These are phyloP conservation scores for Parotia lawesii DNA, from an alignment of 2,113 vertebrate species.

Conservation along the genomic window DNA sequence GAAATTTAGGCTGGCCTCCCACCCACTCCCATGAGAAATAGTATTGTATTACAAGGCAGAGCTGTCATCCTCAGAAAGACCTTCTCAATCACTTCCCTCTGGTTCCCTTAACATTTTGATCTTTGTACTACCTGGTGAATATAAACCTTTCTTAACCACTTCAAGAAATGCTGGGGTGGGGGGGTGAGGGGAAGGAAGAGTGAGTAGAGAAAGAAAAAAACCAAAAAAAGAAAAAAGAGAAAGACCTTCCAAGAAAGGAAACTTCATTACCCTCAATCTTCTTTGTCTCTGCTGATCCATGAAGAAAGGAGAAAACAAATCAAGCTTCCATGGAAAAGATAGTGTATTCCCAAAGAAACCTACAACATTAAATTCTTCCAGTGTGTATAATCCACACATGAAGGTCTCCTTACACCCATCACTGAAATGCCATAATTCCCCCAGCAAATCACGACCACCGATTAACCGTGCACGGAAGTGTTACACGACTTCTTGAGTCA, in stretches of 20 bases:
- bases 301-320: background rate
- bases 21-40: constrained; percentile 41
- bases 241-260: background rate
- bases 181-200: background rate
- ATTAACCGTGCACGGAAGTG: background rate
- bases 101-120: background rate
- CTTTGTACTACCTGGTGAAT: constrained; percentile 8
- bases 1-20: constrained; percentile 55
- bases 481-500: background rate
- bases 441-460: background rate
- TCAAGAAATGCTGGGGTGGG: background rate
- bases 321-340: background rate
- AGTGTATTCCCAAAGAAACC: background rate
- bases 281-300: background rate
- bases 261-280: background rate
- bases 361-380: background rate
- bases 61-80: constrained; percentile 24
- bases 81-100: background rate
- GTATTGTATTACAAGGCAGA: constrained; percentile 39
- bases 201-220: background rate
- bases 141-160: background rate
- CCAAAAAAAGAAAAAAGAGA: background rate
- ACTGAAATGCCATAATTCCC: background rate
- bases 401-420: background rate
- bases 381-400: background rate